These are phyloP conservation scores for Gymnothorax javanicus DNA, from an alignment of 2,797 vertebrate species.

Conservation along the genomic window DNA sequence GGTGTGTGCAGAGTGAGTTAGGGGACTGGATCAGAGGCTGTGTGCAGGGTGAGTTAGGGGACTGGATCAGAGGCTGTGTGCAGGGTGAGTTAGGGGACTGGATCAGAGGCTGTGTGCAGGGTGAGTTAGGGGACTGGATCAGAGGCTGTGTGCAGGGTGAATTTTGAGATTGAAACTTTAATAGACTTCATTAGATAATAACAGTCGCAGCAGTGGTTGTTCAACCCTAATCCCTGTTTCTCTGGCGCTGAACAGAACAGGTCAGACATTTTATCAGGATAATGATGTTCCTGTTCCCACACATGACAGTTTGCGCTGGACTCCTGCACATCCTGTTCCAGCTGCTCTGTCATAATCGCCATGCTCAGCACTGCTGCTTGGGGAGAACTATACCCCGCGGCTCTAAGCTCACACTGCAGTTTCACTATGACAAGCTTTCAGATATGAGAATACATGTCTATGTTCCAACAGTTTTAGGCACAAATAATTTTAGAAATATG, in stretches of 20 bases:
- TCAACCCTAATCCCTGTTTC: conserved; percentile 8
- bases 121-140: too few species aligned
- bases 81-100: too few species aligned
- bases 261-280: not conserved
- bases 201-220: not conserved
- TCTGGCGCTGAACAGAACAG: not conserved
- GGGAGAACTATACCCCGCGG: conserved; percentile 38
- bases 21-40: too few species aligned
- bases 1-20: too few species aligned
- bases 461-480: too few species aligned
- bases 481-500: too few species aligned
- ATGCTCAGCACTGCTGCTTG: conserved; percentile 35
- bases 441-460: too few species aligned
- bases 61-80: too few species aligned
- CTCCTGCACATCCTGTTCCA: conserved; percentile 38
- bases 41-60: too few species aligned
- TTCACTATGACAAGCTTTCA: conserved; percentile 3
- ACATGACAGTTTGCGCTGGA: conserved; percentile 30
- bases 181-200: not conserved
- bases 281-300: conserved; percentile 18
- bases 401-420: conserved; percentile 49
- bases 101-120: too few species aligned
- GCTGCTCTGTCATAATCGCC: conserved; percentile 43
- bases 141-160: too few species aligned
- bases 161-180: not conserved